Evolutionary conservation across 2,113 vertebrate genomes (phyloP).

Genomic region (Sialia sialis): DNA sequence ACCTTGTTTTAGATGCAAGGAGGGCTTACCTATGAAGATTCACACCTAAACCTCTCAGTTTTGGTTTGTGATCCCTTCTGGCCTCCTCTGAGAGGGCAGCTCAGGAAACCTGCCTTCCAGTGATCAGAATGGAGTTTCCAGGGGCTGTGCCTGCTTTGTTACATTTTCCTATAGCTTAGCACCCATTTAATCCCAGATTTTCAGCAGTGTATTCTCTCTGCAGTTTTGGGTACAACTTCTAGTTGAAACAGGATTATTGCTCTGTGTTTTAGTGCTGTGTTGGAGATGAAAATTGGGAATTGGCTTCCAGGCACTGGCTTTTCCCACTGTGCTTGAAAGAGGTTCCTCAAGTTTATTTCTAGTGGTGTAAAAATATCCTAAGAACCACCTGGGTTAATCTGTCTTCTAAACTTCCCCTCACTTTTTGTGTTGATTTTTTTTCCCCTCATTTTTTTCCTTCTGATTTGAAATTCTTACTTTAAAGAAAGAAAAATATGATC

Average conservation of each 20-base stretch:
- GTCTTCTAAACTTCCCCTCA: background rate
- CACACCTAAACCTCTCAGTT: background rate
- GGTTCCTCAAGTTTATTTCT: background rate
- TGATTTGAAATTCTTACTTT: background rate
- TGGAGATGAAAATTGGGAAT: background rate
- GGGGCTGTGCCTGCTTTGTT: rapidly evolving
- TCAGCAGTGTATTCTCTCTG: background rate
- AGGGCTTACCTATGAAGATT: background rate
- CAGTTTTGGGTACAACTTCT: background rate
- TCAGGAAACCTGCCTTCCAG: background rate
- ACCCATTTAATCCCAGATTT: background rate
- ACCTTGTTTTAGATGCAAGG: background rate
- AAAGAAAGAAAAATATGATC: background rate
- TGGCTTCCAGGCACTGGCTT: background rate
- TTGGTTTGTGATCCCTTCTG: background rate
- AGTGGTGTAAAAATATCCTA: background rate
- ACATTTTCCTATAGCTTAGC: background rate
- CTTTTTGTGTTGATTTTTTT: background rate
- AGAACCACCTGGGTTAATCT: background rate
- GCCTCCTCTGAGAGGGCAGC: background rate
- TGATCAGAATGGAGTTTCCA: background rate
- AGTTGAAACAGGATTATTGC: background rate
- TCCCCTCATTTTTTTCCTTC: rapidly evolving
- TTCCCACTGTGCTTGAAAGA: background rate
- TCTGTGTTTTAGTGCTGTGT: background rate